phyloP scores from a whole-genome alignment of 2,888 invertebrate species.

The Liodrosophila aerea region DNA sequence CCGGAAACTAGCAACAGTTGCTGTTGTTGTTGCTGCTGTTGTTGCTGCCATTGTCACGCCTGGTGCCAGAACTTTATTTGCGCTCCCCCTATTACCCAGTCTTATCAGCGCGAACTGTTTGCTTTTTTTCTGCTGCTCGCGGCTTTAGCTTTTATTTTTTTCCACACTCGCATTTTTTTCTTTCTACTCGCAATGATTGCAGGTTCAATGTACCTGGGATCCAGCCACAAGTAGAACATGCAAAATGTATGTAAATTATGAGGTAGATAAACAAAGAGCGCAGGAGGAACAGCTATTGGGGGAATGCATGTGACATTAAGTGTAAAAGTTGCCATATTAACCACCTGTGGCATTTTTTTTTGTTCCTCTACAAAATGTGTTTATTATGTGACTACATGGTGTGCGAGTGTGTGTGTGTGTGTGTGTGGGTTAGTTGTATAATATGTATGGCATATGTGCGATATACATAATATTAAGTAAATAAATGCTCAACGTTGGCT shows the following conservation, averaged over 20 bases:
- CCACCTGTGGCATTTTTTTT: slow-evolving; percentile 61
- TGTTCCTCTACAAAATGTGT: slow-evolving; percentile 32
- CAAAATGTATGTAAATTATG: slow-evolving; percentile 75
- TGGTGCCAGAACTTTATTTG: slow-evolving; percentile 61
- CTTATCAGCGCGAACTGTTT: slow-evolving; percentile 41
- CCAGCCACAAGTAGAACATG: slow-evolving; percentile 52
- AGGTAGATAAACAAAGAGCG: slow-evolving; percentile 44
- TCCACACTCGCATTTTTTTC: slow-evolving; percentile 7
- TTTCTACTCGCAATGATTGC: slow-evolving; percentile 55
- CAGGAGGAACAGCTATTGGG: too few relatives aligned
- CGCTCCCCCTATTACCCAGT: slow-evolving; percentile 4
- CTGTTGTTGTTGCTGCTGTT: slow-evolving; percentile 36
- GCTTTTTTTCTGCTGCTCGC: slow-evolving; percentile 29
- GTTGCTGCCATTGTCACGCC: slow-evolving; percentile 41
- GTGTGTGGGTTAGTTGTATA: slow-evolving; percentile 49
- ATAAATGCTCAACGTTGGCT: slow-evolving; percentile 64
- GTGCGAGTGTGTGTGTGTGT: slow-evolving; percentile 12
- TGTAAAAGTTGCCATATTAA: slow-evolving; percentile 73
- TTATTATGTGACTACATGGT: slow-evolving; percentile 60
- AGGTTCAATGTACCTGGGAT: slow-evolving; percentile 70
- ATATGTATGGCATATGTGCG: slow-evolving; percentile 64
- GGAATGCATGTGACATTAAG: slow-evolving; percentile 58
- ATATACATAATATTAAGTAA: slow-evolving; percentile 65
- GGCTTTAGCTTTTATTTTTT: slow-evolving; percentile 23
- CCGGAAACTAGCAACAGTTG: slow-evolving; percentile 77